Evolutionary conservation across 1,140 invertebrate genomes (phyloP), one percentile per base, ranked within the genome.

Genomic region (Papilio dardanus): DNA sequence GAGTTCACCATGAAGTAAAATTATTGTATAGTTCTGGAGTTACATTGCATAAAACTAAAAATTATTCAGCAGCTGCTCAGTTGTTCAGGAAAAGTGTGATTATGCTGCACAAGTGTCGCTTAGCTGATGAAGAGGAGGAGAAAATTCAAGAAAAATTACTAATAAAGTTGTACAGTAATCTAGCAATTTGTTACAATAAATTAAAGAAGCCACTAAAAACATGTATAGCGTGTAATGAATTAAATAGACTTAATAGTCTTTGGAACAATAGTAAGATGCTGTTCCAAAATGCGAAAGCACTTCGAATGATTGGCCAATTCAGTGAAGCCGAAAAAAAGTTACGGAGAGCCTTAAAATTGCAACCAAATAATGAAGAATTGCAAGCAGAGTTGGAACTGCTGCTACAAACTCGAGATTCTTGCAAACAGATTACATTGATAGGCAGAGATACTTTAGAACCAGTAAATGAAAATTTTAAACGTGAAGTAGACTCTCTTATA

Each of bases 121-220:
- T 97, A 12, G 89, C 93, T 16, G 90, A 96, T 89, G 94, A 95
- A 31, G 79, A 92, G 31, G 96, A 97, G 74, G 95, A 97, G 85
- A 65, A 81, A 3, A 90, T 94, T 81, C 95, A 96, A 84, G 94
- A 94, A 50, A 91, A 93, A 76, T 79, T 96, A 65, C 84, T 97
- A 7, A 88, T 94, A 21, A 95, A 94, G 77, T 84, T 96, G 12
- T 96, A 96, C 77, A 94, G 94, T 16, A 97, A 97, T 92, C 88
- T 97, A 33, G 95, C 95, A 73, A 87, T 97, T 54, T 96, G 96
- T 83, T 95, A 95, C 77, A 96, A 96, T 77, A 95, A 95, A 82
- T 77, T 94, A 7, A 91, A 95, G 50, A 91, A 94, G 76, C 95
- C 96, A 0, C 85, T 94, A 1, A 94, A 94, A 74, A 94, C 94